A percentile compares a stretch with the other conserved stretches of the same genome.
Evolutionary conservation across 1,140 invertebrate genomes (phyloP).

Genomic region (Neodiprion fabricii): DNA sequence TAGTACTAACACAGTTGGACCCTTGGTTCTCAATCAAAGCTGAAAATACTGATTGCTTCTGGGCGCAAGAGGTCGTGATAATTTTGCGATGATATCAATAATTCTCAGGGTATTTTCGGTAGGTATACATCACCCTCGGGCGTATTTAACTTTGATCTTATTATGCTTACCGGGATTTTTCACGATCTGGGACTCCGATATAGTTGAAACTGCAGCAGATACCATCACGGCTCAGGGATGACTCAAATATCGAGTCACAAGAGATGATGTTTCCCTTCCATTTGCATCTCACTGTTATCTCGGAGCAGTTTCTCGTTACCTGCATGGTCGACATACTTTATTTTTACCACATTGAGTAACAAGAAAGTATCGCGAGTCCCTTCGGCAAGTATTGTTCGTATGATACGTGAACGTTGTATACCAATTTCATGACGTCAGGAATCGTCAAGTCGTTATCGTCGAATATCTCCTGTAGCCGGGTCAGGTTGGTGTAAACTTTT

Average conservation of each 20-base stretch:
- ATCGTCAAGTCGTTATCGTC: slow-evolving; percentile 51
- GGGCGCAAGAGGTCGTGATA: no score
- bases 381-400: slow-evolving; percentile 49
- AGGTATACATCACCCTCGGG: no score
- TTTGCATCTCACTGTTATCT: slow-evolving; percentile 65
- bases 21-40: no score
- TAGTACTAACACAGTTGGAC: no score
- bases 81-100: no score
- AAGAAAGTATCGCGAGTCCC: slow-evolving; percentile 36
- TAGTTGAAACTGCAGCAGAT: slow-evolving; percentile 74
- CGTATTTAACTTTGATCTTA: no score
- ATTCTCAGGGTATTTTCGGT: no score
- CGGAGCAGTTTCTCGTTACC: slow-evolving; percentile 62
- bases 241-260: slow-evolving; percentile 68
- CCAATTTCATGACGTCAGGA: slow-evolving; percentile 39
- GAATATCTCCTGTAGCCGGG: slow-evolving; percentile 52
- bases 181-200: slow-evolving; percentile 24
- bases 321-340: slow-evolving; percentile 25
- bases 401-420: slow-evolving; percentile 15
- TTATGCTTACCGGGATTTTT: slow-evolving; percentile 19
- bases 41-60: no score
- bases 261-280: slow-evolving; percentile 68
- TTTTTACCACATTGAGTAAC: slow-evolving; percentile 19
- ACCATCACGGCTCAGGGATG: slow-evolving; percentile 62
- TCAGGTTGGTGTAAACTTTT: slow-evolving; percentile 35